phyloP scores from a whole-genome alignment of 2,113 vertebrate species.

The Charadrius vociferus region DNA sequence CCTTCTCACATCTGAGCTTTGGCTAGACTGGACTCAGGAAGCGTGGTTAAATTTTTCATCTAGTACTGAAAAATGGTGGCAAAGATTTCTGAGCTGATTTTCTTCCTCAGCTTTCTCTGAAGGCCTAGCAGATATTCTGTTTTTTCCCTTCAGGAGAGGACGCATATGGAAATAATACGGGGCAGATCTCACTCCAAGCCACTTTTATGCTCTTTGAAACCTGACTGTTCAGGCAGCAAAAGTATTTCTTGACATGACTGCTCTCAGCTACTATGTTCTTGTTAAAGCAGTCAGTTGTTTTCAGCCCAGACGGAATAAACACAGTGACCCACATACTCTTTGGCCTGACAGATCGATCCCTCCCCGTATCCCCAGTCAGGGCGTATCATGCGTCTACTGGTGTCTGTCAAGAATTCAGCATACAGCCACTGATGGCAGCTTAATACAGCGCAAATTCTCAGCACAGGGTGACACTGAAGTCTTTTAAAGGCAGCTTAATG shows the following conservation, averaged over 20 bases:
- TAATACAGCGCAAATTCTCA: not conserved
- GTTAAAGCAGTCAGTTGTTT: not conserved
- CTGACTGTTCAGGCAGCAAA: not conserved
- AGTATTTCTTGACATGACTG: not conserved
- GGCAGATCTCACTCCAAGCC: not conserved
- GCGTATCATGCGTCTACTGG: accelerated
- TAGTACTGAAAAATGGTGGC: not conserved
- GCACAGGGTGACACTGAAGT: not conserved
- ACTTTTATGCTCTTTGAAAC: not conserved
- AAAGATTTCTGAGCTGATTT: not conserved
- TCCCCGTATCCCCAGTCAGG: accelerated
- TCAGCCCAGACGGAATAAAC: not conserved
- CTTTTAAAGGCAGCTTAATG: not conserved
- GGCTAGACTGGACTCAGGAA: not conserved
- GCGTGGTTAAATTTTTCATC: not conserved
- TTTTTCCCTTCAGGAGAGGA: not conserved
- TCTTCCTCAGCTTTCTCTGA: not conserved
- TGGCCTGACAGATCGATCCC: not conserved
- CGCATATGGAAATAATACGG: not conserved
- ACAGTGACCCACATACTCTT: not conserved
- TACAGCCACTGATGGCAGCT: accelerated
- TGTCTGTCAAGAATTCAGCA: not conserved
- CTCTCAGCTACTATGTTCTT: not conserved
- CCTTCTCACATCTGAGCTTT: not conserved
- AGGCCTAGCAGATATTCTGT: not conserved